Evolutionary conservation across 2,888 invertebrate genomes (phyloP).

Genomic region (Trachelus iudaicus): DNA sequence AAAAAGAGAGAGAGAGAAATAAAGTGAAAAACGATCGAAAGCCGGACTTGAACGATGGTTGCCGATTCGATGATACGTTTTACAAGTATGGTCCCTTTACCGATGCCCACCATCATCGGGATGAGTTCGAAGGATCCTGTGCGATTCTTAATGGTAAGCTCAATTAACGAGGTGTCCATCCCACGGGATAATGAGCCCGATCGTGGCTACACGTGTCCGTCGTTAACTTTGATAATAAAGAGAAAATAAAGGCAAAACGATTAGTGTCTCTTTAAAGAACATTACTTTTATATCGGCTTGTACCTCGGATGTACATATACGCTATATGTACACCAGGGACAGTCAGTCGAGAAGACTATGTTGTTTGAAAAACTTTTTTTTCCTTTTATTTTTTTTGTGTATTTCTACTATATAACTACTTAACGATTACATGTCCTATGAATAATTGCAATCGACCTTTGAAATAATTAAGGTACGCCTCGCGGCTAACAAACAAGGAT

Average conservation of each 20-base stretch:
- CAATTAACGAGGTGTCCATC: background rate
- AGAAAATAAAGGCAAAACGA: background rate
- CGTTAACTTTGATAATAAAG: background rate
- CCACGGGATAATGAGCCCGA: background rate
- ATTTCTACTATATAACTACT: background rate
- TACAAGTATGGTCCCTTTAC: slow-evolving; percentile 36
- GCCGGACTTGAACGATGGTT: slow-evolving; percentile 58
- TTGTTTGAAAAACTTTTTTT: background rate
- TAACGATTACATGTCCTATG: background rate
- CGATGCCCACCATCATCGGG: background rate
- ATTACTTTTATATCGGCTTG: background rate
- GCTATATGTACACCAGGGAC: background rate
- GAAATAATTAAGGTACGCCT: background rate
- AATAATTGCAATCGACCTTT: background rate
- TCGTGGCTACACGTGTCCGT: background rate
- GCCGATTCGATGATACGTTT: slow-evolving; percentile 54
- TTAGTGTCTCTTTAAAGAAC: background rate
- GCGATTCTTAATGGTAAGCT: background rate
- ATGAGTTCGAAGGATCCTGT: background rate
- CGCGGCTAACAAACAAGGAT: background rate
- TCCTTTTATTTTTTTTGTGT: background rate
- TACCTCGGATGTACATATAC: background rate
- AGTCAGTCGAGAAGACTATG: background rate
- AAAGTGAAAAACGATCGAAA: background rate
- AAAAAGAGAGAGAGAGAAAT: background rate